phyloP scores from a whole-genome alignment of 2,797 vertebrate species.

The Nyctibius grandis region DNA sequence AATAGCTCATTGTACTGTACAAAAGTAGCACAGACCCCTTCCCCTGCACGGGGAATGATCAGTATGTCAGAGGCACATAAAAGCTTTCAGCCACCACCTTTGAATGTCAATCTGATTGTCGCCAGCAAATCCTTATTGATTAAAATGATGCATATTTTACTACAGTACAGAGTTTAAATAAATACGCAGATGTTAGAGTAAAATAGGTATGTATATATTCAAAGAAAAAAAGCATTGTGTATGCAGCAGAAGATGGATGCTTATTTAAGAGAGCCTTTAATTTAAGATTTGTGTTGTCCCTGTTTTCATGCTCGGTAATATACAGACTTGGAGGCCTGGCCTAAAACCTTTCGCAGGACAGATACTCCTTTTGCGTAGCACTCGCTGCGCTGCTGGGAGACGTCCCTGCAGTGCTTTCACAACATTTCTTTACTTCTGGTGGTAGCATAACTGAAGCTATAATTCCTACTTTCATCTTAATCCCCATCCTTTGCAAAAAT shows the following conservation, averaged over 20 bases:
- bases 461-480: neutral
- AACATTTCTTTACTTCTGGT: neutral
- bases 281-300: slow-evolving; percentile 78
- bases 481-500: neutral
- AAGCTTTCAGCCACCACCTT: slow-evolving; percentile 59
- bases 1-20: slow-evolving; percentile 53
- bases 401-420: neutral
- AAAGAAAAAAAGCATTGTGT: slow-evolving; percentile 76
- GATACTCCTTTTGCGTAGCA: neutral
- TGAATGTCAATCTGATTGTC: slow-evolving; percentile 65
- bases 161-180: slow-evolving; percentile 80
- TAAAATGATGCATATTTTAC: slow-evolving; percentile 79
- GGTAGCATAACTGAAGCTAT: slow-evolving; percentile 22
- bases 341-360: neutral
- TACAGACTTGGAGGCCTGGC: slow-evolving; percentile 58
- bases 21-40: slow-evolving; percentile 47
- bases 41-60: slow-evolving; percentile 3
- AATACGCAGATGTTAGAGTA: slow-evolving; percentile 77
- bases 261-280: slow-evolving; percentile 81
- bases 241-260: slow-evolving; percentile 76
- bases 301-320: slow-evolving; percentile 66
- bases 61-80: slow-evolving; percentile 48
- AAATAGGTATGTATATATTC: slow-evolving; percentile 81
- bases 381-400: neutral
- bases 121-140: slow-evolving; percentile 71